These are phyloP conservation scores for Teleogryllus occipitalis DNA, from an alignment of 1,140 invertebrate species.

Conservation along the genomic window DNA sequence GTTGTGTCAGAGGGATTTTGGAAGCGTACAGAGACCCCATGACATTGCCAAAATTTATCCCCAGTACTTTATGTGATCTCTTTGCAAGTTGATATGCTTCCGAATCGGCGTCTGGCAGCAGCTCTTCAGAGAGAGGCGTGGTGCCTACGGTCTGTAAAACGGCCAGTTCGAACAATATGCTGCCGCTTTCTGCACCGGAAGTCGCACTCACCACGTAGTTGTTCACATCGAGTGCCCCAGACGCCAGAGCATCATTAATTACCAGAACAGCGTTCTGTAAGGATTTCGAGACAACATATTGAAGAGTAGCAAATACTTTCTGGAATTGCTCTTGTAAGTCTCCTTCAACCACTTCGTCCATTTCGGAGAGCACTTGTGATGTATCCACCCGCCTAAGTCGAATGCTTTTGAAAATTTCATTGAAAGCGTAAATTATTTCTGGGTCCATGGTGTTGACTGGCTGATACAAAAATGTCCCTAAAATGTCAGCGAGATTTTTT, in stretches of 20 bases:
- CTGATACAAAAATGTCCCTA: not conserved
- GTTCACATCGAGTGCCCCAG: not conserved
- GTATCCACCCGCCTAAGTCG: not conserved
- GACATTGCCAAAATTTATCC: not conserved
- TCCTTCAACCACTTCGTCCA: not conserved
- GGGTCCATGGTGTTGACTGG: not conserved
- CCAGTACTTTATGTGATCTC: not conserved
- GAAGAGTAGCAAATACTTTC: not conserved
- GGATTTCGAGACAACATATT: not conserved
- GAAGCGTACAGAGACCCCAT: not conserved
- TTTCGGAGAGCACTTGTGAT: not conserved
- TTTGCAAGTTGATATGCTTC: not conserved
- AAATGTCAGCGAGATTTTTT: not conserved
- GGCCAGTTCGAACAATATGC: too few species aligned
- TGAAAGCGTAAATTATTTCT: not conserved
- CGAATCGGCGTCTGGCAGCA: not conserved
- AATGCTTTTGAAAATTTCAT: not conserved
- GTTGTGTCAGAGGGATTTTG: not conserved
- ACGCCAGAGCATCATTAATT: not conserved
- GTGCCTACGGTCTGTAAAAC: not conserved
- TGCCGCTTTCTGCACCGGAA: too few species aligned
- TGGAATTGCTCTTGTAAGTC: not conserved
- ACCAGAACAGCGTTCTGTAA: not conserved
- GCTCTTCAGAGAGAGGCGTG: not conserved
- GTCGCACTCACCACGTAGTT: too few species aligned